A percentile compares a stretch with the other conserved stretches of the same genome.
Conservation (phyloP, 2,888 invertebrate genomes). For the Globia sparganii region DNA sequence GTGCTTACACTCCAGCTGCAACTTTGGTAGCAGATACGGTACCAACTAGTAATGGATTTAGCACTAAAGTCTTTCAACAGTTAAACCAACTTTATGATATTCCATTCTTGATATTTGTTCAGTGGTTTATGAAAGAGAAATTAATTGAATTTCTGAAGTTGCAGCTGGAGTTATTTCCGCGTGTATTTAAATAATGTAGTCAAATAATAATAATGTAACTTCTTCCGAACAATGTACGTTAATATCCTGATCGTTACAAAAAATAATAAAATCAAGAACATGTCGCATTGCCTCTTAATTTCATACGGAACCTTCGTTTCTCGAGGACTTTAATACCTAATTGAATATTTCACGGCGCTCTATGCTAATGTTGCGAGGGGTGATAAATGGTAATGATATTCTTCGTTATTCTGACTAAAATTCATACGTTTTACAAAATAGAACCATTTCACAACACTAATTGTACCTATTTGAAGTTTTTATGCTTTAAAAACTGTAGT, state of each 20-base stretch:
- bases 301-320: constrained; percentile 69
- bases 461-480: constrained; percentile 38
- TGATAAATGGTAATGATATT: constrained; percentile 74
- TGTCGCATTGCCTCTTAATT: constrained; percentile 74
- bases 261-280: constrained; percentile 82
- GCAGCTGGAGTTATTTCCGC: constrained; percentile 74
- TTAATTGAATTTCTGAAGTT: constrained; percentile 68
- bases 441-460: constrained; percentile 56
- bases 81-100: constrained; percentile 40
- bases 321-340: constrained; percentile 72
- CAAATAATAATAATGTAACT: constrained; percentile 75
- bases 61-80: constrained; percentile 45
- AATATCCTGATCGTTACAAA: constrained; percentile 85
- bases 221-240: constrained; percentile 83
- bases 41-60: constrained; percentile 49
- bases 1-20: constrained; percentile 76
- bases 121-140: constrained; percentile 32
- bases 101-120: constrained; percentile 39
- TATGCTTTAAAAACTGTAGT: constrained; percentile 25
- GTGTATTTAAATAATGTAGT: constrained; percentile 78
- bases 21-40: constrained; percentile 68
- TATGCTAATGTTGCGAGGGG: constrained; percentile 73
- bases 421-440: constrained; percentile 67
- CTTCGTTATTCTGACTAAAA: constrained; percentile 67
- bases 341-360: constrained; percentile 75